Percentiles rank a stretch among this genome's conserved stretches.
These are phyloP conservation scores for Lethocerus indicus DNA, from an alignment of 1,140 invertebrate genomes.

Conservation along the genomic window DNA sequence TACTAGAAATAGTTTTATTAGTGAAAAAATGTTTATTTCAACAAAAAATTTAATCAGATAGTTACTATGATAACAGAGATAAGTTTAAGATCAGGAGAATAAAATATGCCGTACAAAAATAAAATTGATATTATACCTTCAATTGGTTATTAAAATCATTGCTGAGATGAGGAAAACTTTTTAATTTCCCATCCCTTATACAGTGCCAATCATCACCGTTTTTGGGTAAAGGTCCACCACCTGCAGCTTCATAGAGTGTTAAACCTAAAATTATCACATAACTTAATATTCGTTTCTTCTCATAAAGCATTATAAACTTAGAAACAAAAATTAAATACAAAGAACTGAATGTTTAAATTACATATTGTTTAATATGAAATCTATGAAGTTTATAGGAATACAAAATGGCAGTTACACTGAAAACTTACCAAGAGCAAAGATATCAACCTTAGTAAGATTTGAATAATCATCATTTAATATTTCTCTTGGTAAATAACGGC, in stretches of 20 bases:
- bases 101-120: not conserved
- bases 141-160: conserved; percentile 9
- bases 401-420: not conserved
- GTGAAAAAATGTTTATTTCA: not conserved
- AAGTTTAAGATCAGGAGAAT: not conserved
- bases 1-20: not conserved
- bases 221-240: conserved; percentile 65
- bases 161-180: conserved; percentile 7
- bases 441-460: conserved; percentile 71
- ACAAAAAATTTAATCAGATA: not conserved
- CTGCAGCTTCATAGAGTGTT: conserved; percentile 60
- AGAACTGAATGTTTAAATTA: not conserved
- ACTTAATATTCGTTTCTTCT: no score
- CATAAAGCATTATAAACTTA: no score
- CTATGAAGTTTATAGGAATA: not conserved
- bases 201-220: conserved; percentile 78
- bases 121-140: not conserved
- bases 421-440: conserved; percentile 58
- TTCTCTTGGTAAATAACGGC: conserved; percentile 71
- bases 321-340: not conserved
- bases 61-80: not conserved
- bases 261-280: conserved; percentile 38
- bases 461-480: conserved; percentile 66
- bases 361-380: not conserved
- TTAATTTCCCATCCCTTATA: conserved; percentile 47